Conservation (phyloP, 2,797 vertebrate genomes). For the Hydrocynus forskahlii region DNA sequence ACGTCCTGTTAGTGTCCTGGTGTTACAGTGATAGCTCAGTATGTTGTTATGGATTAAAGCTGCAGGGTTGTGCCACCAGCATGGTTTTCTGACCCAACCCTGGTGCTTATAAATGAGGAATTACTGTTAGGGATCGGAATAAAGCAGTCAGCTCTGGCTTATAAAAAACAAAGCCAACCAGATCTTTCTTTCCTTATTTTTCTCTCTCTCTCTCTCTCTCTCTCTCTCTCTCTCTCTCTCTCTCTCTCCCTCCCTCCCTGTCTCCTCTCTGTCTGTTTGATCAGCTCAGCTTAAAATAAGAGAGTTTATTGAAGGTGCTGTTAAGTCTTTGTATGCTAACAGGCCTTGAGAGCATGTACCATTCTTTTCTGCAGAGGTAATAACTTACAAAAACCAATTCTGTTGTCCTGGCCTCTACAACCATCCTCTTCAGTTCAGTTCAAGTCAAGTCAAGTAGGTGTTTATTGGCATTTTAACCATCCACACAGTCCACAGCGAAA, state of each 20-base stretch:
- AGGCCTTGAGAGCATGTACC: constrained; percentile 47
- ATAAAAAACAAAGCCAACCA: background rate
- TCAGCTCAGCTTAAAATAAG: constrained; percentile 26
- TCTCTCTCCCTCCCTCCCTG: no score
- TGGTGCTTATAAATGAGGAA: constrained; percentile 2
- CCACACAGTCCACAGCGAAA: no score
- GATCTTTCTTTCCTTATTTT: background rate
- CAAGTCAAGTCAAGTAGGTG: no score
- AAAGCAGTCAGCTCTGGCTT: background rate
- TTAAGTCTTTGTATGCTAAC: constrained; percentile 47
- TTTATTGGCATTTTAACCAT: no score
- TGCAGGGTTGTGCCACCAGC: background rate
- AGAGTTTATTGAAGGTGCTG: constrained; percentile 26
- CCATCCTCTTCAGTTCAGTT: constrained; percentile 59
- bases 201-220: background rate
- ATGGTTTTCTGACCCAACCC: constrained; percentile 13
- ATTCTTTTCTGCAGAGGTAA: constrained; percentile 63
- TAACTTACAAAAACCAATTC: constrained; percentile 70
- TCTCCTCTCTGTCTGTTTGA: background rate
- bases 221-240: background rate
- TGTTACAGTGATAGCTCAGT: constrained; percentile 18
- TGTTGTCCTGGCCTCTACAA: constrained; percentile 45
- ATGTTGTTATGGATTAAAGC: constrained; percentile 12
- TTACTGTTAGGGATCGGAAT: background rate
- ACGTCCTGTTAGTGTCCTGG: constrained; percentile 26